Evolutionary conservation across 2,113 vertebrate genomes (phyloP).

Genomic region (Asarcornis scutulata): DNA sequence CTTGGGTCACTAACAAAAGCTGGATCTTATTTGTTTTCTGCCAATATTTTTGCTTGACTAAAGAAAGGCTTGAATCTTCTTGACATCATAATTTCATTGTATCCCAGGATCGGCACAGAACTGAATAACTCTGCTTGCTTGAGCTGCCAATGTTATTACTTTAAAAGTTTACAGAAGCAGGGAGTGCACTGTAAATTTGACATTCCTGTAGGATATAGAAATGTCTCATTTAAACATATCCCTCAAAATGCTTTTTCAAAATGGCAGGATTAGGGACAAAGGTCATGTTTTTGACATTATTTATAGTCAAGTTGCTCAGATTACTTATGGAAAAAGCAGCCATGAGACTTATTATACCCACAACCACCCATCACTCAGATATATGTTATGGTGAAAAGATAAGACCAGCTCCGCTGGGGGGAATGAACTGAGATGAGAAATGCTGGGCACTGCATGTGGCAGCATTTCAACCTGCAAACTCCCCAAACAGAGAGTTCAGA

Average conservation of each 20-base stretch:
- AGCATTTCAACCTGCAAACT: slow-evolving; percentile 21
- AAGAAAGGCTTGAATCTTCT: slow-evolving; percentile 20
- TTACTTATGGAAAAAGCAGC: slow-evolving; percentile 8
- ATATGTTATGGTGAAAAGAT: not conserved
- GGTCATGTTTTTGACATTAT: slow-evolving; percentile 32
- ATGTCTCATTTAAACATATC: not conserved
- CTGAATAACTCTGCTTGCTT: slow-evolving; percentile 52
- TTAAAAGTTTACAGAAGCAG: slow-evolving; percentile 42
- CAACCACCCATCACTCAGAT: not conserved
- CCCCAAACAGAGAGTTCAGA: not conserved
- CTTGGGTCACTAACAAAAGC: slow-evolving; percentile 27
- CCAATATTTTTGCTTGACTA: not conserved
- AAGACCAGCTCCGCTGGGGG: not conserved
- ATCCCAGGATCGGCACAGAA: slow-evolving; percentile 33
- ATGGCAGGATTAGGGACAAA: slow-evolving; percentile 21
- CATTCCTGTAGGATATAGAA: not conserved
- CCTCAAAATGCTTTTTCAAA: slow-evolving; percentile 28
- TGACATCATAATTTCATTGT: slow-evolving; percentile 56
- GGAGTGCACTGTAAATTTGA: slow-evolving; percentile 40
- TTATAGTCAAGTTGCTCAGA: slow-evolving; percentile 23
- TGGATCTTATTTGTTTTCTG: slow-evolving; percentile 51
- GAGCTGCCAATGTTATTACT: slow-evolving; percentile 40
- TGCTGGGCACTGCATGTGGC: not conserved
- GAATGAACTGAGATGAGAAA: slow-evolving; percentile 6
- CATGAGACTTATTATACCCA: not conserved